These are phyloP conservation scores for Poeciliopsis gracilis DNA, from an alignment of 2,797 vertebrate species.

Conservation along the genomic window DNA sequence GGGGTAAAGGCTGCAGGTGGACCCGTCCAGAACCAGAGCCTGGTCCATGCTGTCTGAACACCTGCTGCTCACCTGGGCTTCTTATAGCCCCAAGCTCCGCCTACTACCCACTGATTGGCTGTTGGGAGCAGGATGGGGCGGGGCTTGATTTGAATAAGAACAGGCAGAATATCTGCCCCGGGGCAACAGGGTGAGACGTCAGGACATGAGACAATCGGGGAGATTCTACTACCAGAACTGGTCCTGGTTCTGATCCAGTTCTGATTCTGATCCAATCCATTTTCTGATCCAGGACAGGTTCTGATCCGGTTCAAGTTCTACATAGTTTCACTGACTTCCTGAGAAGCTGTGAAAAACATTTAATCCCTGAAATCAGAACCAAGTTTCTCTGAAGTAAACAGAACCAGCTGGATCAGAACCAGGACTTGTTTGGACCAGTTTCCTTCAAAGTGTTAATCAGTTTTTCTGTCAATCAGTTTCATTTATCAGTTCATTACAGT, in stretches of 20 bases:
- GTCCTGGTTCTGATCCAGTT: not conserved
- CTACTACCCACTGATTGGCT: slow-evolving; percentile 46
- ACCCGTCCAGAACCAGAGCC: slow-evolving; percentile 83
- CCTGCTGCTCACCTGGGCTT: slow-evolving; percentile 49
- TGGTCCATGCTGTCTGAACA: slow-evolving; percentile 81
- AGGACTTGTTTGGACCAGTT: no score
- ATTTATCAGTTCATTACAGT: no score
- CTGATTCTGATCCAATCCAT: not conserved
- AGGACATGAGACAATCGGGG: not conserved
- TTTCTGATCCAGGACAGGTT: not conserved
- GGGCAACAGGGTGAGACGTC: slow-evolving; percentile 12
- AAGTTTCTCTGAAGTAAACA: no score
- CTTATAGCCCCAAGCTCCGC: slow-evolving; percentile 53
- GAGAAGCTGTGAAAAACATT: not conserved
- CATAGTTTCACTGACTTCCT: no score
- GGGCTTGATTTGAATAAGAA: slow-evolving; percentile 58
- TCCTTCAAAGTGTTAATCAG: no score
- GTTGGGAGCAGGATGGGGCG: not conserved
- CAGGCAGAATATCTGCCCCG: slow-evolving; percentile 28
- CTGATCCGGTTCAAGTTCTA: not conserved
- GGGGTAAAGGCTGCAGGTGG: slow-evolving; percentile 88
- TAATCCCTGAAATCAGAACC: not conserved
- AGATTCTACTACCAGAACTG: not conserved
- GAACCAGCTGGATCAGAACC: no score
- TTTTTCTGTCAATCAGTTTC: no score